Percentiles rank a stretch among this genome's conserved stretches.
Evolutionary conservation across 2,113 vertebrate genomes (phyloP).

Genomic region (Verasper variegatus): DNA sequence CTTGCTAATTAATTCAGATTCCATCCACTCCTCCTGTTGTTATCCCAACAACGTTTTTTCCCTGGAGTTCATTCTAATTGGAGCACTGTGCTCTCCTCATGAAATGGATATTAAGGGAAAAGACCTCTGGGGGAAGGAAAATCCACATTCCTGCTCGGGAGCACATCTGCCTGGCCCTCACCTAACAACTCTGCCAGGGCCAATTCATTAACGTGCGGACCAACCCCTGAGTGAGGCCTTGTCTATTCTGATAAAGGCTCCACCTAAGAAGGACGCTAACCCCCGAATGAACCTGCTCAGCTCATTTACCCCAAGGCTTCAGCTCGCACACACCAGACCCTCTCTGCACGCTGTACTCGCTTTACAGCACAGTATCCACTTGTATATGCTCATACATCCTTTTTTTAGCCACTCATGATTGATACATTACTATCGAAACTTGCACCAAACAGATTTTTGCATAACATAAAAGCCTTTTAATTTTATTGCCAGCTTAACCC

Average conservation of each 20-base stretch:
- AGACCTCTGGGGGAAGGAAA: constrained; percentile 47
- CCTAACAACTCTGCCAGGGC: constrained; percentile 54
- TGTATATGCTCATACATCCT: neutral
- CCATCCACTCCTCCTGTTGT: constrained; percentile 40
- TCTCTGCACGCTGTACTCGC: constrained; percentile 10
- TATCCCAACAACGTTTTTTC: constrained; percentile 39
- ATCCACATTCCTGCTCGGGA: constrained; percentile 51
- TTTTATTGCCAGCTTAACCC: too few species aligned
- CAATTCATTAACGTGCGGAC: constrained; percentile 59
- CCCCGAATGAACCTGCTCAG: constrained; percentile 61
- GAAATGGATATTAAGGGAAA: constrained; percentile 58
- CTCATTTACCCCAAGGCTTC: constrained; percentile 43
- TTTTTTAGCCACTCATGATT: neutral
- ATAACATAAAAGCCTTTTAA: neutral
- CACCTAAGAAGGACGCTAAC: constrained; percentile 61
- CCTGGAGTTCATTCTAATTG: constrained; percentile 63
- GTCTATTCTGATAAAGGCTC: constrained; percentile 69
- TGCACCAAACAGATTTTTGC: neutral
- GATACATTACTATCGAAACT: neutral
- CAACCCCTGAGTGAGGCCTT: constrained; percentile 46
- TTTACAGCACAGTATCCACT: constrained; percentile 10
- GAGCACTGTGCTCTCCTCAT: constrained; percentile 63
- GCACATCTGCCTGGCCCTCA: constrained; percentile 38
- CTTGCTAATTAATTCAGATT: constrained; percentile 14
- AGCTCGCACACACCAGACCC: neutral